These are phyloP conservation scores for Cryptocephalus moraei DNA, from an alignment of 2,888 invertebrate genomes.

Conservation along the genomic window DNA sequence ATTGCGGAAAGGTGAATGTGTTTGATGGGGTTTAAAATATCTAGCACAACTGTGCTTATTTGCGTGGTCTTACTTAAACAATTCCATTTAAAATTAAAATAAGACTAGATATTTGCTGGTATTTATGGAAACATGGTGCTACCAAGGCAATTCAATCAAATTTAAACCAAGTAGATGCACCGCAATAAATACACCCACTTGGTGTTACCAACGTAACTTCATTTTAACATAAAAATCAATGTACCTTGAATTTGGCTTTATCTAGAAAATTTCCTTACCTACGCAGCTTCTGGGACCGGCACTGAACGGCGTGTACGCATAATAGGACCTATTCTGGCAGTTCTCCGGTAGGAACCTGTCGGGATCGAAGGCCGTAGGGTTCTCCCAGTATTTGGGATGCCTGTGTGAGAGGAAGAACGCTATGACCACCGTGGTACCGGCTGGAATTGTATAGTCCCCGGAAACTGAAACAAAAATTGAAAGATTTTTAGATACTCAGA, in stretches of 20 bases:
- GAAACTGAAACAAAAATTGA: slow-evolving; percentile 40
- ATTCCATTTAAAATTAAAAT: too few species aligned
- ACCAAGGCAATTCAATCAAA: too few species aligned
- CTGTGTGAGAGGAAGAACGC: slow-evolving; percentile 61
- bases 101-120: too few species aligned
- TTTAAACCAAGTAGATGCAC: too few species aligned
- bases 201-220: too few species aligned
- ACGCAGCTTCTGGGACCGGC: slow-evolving; percentile 75
- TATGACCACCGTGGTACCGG: slow-evolving; percentile 58
- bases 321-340: slow-evolving; percentile 67
- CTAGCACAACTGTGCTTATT: too few species aligned
- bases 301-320: slow-evolving; percentile 73
- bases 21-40: too few species aligned
- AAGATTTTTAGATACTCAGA: not conserved
- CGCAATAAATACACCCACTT: too few species aligned
- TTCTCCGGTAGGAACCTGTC: slow-evolving; percentile 78
- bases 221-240: not conserved
- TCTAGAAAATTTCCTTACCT: too few species aligned
- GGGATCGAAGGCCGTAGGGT: slow-evolving; percentile 70
- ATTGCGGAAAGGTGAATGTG: too few species aligned
- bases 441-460: slow-evolving; percentile 54
- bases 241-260: not conserved
- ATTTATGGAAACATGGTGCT: too few species aligned
- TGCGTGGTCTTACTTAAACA: too few species aligned
- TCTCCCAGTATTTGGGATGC: slow-evolving; percentile 59